Evolutionary conservation across 2,888 invertebrate genomes (phyloP), one percentile per base, ranked within the genome.

Genomic region (Agrochola litura): DNA sequence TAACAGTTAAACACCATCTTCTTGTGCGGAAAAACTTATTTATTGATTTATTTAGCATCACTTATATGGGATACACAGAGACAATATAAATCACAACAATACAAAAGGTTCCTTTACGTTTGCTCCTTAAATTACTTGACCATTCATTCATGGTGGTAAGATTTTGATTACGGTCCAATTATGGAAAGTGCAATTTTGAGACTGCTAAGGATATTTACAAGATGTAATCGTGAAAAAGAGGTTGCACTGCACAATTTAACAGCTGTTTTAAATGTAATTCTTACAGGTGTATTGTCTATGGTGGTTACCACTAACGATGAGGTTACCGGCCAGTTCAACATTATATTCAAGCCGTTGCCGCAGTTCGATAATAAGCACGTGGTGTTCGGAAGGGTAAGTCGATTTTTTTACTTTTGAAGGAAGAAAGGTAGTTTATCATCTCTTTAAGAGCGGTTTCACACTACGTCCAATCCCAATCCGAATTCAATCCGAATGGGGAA

Each of bases 251-350:
- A 75, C 4, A 43, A 52, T 76, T 64, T 10, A 64, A 37, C 25
- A 30, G 14, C 25, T 58, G 10, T n/a, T 8, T 12, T 30, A 30
- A 30, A n/a, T 60, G 37, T 37, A 16, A 25, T 76, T 25, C 52
- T 72, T 46, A 54, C 86, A 96, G 97, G 97, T 76, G 95, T 97
- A 5, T 78, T 97, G 63, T 97, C 97, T 0, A 97, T 97, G 96
- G 95, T 91, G 46, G 95, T 95, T 30, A 92, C 93, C 0, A 81
- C 93, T 0, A 94, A 94, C 74, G 93, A 95, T 79, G 95, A 94
- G 77, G 95, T 97, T 64, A 94, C 93, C 73, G 97, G 97, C 0
- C 97, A 97, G 84, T 97, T 97, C 89, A 97, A 97, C 90, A 95
- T 97, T 46, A 97, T 97, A 52, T 97, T 97, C 87, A 97, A 96